Conservation (phyloP, 2,888 invertebrate genomes). For the Cheilosia soror region DNA sequence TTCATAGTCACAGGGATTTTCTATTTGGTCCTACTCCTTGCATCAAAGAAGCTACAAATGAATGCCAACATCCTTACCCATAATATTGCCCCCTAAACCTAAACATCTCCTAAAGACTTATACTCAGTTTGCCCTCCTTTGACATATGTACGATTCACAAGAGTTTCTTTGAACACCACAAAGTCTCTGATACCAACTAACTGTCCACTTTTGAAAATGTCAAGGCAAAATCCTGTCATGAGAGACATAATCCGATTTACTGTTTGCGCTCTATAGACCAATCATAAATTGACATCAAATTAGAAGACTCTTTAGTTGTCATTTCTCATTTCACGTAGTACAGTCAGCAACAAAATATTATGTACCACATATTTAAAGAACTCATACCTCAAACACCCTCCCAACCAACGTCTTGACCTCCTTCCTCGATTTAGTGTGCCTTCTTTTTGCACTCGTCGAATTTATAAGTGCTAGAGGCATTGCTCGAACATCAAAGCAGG, state of each 20-base stretch:
- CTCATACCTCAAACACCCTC: neutral
- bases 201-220: constrained; percentile 30
- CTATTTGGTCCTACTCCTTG: no score
- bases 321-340: neutral
- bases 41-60: no score
- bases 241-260: constrained; percentile 59
- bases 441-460: neutral
- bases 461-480: neutral
- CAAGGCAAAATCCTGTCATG: constrained; percentile 37
- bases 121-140: neutral
- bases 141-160: neutral
- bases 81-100: no score
- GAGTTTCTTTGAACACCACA: constrained; percentile 1
- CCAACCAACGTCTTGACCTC: constrained; percentile 44
- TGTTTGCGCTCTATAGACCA: neutral
- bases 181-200: neutral
- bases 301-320: constrained; percentile 35
- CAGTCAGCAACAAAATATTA: constrained; percentile 1
- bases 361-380: constrained; percentile 18
- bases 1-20: no score
- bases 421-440: neutral
- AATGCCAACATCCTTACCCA: no score
- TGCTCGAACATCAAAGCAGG: constrained; percentile 57
- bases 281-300: constrained; percentile 46
- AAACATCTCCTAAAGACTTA: no score